Evolutionary conservation across 2,888 invertebrate genomes (phyloP).

Genomic region (Hirtodrosophila confusa): DNA sequence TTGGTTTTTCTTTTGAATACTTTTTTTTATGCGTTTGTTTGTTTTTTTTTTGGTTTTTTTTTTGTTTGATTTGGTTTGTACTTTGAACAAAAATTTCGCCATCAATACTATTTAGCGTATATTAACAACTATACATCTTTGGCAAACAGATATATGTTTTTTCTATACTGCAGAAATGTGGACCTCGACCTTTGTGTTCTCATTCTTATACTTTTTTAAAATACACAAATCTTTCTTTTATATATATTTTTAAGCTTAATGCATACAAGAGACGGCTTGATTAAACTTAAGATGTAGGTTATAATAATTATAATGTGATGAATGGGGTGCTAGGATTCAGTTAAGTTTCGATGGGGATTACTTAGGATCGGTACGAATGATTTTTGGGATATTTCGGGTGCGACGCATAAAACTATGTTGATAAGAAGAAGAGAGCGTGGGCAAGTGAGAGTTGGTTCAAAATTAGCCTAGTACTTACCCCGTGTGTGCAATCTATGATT

Average conservation of each 20-base stretch:
- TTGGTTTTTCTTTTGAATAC: conserved; percentile 2
- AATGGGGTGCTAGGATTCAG: conserved; percentile 24
- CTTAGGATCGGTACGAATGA: conserved; percentile 1
- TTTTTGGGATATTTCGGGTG: conserved; percentile 13
- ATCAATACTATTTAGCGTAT: conserved; percentile 82
- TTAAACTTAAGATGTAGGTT: conserved; percentile 65
- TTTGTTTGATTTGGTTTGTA: conserved; percentile 57
- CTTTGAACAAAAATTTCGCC: conserved; percentile 84
- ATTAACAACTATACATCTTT: conserved; percentile 79
- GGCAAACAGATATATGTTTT: conserved; percentile 76
- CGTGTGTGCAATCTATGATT: conserved; percentile 47
- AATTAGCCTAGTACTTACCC: conserved; percentile 78
- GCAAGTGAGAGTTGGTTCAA: conserved; percentile 45
- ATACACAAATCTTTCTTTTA: conserved; percentile 75
- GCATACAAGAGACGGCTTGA: conserved; percentile 81
- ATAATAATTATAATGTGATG: conserved; percentile 47
- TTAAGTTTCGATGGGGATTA: conserved; percentile 9
- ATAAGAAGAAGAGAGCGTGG: conserved; percentile 8
- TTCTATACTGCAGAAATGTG: conserved; percentile 81
- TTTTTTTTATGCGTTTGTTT: conserved; percentile 6
- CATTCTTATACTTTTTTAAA: conserved; percentile 52
- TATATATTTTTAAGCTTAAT: conserved; percentile 76
- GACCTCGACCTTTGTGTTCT: conserved; percentile 84
- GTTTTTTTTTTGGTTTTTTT: conserved; percentile 27
- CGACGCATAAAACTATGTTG: conserved; percentile 13